Evolutionary conservation across 2,113 vertebrate genomes (phyloP).

Genomic region (pig (Sus scrofa)): DNA sequence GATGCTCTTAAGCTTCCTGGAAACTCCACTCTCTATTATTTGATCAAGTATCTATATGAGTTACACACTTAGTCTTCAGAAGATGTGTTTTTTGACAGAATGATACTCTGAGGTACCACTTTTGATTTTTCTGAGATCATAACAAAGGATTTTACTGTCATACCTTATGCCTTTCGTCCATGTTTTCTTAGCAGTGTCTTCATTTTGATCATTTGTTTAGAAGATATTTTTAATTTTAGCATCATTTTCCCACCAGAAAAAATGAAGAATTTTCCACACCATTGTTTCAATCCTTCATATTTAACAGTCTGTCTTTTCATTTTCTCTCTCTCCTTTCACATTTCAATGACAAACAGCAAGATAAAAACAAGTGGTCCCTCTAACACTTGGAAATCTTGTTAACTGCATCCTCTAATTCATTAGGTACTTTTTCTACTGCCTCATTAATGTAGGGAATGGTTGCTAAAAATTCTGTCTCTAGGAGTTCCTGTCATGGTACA

Average conservation of each 20-base stretch:
- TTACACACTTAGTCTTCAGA: not conserved
- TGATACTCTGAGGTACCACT: not conserved
- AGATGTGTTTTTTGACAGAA: not conserved
- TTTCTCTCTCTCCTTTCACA: not conserved
- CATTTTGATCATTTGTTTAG: not conserved
- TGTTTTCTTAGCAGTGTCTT: not conserved
- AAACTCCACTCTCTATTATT: not conserved
- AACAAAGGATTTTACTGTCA: not conserved
- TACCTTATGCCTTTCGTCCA: not conserved
- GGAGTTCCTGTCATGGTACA: no score
- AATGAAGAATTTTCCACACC: not conserved
- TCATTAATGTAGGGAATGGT: not conserved
- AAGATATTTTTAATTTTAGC: not conserved
- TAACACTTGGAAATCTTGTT: not conserved
- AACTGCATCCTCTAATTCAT: not conserved
- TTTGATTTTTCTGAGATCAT: not conserved
- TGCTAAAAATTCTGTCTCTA: not conserved
- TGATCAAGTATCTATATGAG: not conserved
- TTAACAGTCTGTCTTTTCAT: not conserved
- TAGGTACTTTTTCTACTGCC: not conserved
- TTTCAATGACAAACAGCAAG: not conserved
- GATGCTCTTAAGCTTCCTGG: not conserved
- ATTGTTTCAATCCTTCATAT: not conserved
- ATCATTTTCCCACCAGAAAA: not conserved
- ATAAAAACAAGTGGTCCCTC: not conserved